Percentiles rank a stretch among this genome's conserved stretches.
Conservation (phyloP, 2,113 vertebrate species). For the Pygoscelis antarcticus region DNA sequence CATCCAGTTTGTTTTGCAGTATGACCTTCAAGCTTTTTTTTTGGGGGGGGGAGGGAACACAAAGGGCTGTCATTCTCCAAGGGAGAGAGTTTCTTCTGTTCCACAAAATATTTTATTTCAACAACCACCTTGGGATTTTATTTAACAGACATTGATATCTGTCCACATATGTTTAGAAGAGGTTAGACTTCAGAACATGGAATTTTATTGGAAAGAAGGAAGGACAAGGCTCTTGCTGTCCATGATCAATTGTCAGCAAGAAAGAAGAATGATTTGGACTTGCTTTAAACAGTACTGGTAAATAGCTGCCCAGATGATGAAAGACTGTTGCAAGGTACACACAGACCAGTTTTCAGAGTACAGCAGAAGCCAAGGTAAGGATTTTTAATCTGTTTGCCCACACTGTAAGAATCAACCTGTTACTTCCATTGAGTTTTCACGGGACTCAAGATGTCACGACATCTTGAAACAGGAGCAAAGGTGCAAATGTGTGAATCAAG, state of each 20-base stretch:
- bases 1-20: neutral
- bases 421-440: neutral
- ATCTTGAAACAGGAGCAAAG: neutral
- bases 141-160: neutral
- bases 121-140: neutral
- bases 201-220: neutral
- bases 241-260: neutral
- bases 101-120: neutral
- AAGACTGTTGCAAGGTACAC: neutral
- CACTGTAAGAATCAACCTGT: neutral
- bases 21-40: neutral
- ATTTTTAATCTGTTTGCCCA: neutral
- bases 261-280: neutral
- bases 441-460: neutral
- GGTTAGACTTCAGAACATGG: neutral
- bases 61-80: neutral
- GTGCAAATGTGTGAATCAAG: neutral
- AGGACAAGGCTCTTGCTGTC: neutral
- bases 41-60: fast-evolving
- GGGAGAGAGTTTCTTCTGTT: neutral
- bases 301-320: neutral
- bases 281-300: neutral
- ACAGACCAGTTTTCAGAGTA: neutral
- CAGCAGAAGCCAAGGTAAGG: neutral
- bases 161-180: neutral